phyloP scores from a whole-genome alignment of 2,113 vertebrate species.

The Mungos mungo region DNA sequence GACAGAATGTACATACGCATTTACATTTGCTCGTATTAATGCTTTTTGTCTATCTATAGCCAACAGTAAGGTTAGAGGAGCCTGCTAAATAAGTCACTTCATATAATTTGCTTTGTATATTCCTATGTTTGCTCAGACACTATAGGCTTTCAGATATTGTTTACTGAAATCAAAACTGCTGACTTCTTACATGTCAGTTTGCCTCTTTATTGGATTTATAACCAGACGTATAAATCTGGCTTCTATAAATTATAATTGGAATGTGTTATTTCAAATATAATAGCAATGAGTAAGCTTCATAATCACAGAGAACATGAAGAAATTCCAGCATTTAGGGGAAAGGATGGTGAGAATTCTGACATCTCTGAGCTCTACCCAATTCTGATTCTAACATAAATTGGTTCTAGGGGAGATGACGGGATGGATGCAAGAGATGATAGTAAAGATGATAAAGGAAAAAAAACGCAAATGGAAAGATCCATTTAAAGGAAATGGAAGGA shows the following conservation, averaged over 20 bases:
- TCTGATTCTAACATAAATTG: neutral
- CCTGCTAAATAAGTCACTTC: neutral
- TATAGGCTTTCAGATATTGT: neutral
- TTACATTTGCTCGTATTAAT: neutral
- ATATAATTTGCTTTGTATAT: neutral
- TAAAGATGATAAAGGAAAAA: neutral
- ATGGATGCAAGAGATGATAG: neutral
- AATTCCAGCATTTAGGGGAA: neutral
- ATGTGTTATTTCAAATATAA: neutral
- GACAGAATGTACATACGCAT: neutral
- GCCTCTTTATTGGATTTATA: neutral
- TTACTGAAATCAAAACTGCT: neutral
- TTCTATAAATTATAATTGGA: neutral
- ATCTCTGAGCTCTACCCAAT: neutral
- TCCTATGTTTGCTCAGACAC: neutral
- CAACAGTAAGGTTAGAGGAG: neutral
- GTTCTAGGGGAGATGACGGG: neutral
- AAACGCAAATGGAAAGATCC: neutral
- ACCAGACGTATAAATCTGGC: neutral
- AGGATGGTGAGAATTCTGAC: neutral
- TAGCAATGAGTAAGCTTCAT: neutral
- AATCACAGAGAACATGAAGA: slow-evolving; percentile 6
- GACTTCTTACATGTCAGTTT: neutral
- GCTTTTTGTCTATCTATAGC: neutral
- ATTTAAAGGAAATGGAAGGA: slow-evolving; percentile 53